Percentiles rank a stretch among this genome's conserved stretches.
These are phyloP conservation scores for Nasonia longicornis DNA, from an alignment of 1,140 invertebrate species.

Conservation along the genomic window DNA sequence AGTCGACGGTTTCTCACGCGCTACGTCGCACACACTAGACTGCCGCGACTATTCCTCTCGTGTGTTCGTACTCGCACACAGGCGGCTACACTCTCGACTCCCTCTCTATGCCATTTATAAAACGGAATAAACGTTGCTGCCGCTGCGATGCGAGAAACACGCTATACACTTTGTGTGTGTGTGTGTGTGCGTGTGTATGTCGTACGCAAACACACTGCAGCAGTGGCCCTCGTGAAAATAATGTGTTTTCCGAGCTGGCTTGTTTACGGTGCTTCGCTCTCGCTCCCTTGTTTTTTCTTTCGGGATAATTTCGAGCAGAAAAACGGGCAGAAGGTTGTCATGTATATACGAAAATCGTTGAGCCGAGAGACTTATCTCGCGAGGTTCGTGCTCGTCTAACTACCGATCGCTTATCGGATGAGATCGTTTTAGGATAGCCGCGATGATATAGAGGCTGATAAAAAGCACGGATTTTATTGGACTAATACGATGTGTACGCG, in stretches of 20 bases:
- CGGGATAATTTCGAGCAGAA: not conserved
- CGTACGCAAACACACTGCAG: not conserved
- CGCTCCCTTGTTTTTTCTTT: not conserved
- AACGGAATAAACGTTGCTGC: slow-evolving; percentile 42
- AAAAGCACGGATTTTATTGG: not conserved
- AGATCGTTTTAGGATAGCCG: no score
- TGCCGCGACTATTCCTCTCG: not conserved
- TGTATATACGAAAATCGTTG: not conserved
- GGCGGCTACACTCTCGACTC: not conserved
- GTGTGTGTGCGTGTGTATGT: not conserved
- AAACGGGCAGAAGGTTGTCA: not conserved
- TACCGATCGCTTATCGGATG: no score
- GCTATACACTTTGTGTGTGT: not conserved
- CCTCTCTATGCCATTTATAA: slow-evolving; percentile 46
- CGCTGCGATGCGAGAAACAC: not conserved
- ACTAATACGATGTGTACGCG: not conserved
- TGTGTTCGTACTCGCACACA: not conserved
- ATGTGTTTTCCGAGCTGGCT: not conserved
- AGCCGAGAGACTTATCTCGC: no score
- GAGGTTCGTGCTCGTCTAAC: no score
- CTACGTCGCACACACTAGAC: not conserved
- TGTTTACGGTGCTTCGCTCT: not conserved
- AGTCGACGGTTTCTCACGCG: slow-evolving; percentile 9
- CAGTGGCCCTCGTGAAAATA: not conserved
- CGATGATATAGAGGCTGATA: not conserved